Percentiles rank a stretch among this genome's conserved stretches.
These are phyloP conservation scores for Dione juno DNA, from an alignment of 2,888 invertebrate species.

Conservation along the genomic window DNA sequence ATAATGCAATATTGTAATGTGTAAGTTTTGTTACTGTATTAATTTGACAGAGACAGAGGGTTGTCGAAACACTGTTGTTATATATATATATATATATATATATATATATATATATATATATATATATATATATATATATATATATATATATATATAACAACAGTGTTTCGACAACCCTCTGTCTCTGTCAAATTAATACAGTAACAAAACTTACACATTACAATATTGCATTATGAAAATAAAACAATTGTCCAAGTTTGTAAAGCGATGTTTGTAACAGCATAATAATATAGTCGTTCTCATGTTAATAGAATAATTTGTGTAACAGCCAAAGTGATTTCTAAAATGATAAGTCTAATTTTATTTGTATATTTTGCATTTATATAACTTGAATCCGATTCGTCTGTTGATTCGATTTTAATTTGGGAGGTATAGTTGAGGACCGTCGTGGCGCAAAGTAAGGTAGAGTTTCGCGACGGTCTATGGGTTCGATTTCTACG, in stretches of 20 bases:
- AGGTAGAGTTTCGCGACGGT: no score
- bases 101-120: no score
- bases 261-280: background rate
- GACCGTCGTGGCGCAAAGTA: no score
- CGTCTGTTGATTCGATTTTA: no score
- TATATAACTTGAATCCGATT: no score
- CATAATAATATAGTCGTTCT: background rate
- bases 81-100: no score
- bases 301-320: slow-evolving; percentile 3
- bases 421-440: no score
- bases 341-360: background rate
- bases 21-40: background rate
- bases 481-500: no score
- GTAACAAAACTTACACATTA: background rate
- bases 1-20: background rate
- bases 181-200: background rate
- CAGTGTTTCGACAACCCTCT: no score
- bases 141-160: no score
- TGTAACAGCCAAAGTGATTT: background rate
- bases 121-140: no score
- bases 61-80: no score
- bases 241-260: slow-evolving; percentile 6
- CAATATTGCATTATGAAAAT: background rate
- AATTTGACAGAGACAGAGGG: background rate
- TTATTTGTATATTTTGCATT: background rate